These are phyloP conservation scores for Trachelus stipa DNA, from an alignment of 2,888 invertebrate genomes.

Conservation along the genomic window DNA sequence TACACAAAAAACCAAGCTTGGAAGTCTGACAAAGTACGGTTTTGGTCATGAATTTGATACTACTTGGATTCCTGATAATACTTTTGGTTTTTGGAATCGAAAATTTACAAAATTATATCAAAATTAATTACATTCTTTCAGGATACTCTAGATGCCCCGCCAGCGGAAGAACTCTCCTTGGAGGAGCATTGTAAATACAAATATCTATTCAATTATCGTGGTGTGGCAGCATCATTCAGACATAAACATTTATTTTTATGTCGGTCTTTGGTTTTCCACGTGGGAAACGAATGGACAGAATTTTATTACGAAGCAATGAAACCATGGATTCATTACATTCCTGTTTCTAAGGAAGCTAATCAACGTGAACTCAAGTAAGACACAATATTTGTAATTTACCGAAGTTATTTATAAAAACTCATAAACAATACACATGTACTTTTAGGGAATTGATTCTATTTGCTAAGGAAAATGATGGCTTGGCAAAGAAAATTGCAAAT, in stretches of 20 bases:
- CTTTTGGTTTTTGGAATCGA: constrained; percentile 12
- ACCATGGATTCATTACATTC: constrained; percentile 97
- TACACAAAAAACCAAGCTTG: constrained; percentile 99
- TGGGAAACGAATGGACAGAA: constrained; percentile 93
- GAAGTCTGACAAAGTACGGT: constrained; percentile 86
- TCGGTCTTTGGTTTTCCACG: constrained; percentile 92
- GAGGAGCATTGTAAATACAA: constrained; percentile 94
- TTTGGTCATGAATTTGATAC: neutral
- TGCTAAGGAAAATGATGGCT: constrained; percentile 79
- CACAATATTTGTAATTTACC: neutral
- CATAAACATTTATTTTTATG: constrained; percentile 95
- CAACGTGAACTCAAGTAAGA: constrained; percentile 76
- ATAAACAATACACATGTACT: neutral
- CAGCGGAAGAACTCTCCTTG: constrained; percentile 88
- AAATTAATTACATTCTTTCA: constrained; percentile 55
- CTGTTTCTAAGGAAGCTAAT: constrained; percentile 76
- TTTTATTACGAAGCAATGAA: constrained; percentile 92
- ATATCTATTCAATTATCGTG: constrained; percentile 95
- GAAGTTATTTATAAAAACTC: neutral
- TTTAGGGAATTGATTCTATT: constrained; percentile 77
- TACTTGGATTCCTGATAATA: constrained; percentile 13
- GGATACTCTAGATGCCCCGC: constrained; percentile 87
- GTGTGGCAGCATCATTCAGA: constrained; percentile 97
- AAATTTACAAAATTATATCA: neutral
- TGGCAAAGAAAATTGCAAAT: constrained; percentile 83